Conservation (phyloP, 2,797 vertebrate species). For the Mallotus villosus region DNA sequence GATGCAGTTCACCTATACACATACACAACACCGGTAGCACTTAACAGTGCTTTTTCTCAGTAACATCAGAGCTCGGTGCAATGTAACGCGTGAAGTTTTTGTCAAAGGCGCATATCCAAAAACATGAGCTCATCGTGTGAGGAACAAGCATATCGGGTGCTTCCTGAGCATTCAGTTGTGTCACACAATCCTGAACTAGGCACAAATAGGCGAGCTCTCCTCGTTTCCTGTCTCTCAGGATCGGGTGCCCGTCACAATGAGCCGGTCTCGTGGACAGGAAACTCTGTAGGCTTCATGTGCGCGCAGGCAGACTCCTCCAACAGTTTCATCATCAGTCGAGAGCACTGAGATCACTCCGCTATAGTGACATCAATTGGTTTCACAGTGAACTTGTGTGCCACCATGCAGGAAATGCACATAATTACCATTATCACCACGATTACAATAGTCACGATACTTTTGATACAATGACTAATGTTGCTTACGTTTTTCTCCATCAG, state of each 20-base stretch:
- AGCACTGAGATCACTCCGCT: constrained; percentile 6
- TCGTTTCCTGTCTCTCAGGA: constrained; percentile 53
- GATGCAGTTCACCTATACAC: not conserved
- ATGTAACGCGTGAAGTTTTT: not conserved
- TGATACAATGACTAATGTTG: not conserved
- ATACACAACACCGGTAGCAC: not conserved
- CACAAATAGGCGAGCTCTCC: constrained; percentile 56
- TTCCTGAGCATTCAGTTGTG: constrained; percentile 45
- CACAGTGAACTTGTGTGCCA: not conserved
- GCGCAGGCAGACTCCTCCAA: not conserved
- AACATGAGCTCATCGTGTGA: constrained; percentile 58
- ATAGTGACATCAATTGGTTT: constrained; percentile 1
- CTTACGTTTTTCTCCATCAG: not conserved
- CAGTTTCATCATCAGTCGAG: constrained; percentile 29
- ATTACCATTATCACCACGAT: not conserved
- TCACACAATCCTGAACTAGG: constrained; percentile 55
- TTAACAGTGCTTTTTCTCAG: constrained; percentile 13
- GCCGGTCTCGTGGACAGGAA: constrained; percentile 52
- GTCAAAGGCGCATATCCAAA: constrained; percentile 35
- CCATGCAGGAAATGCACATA: not conserved
- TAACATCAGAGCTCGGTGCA: constrained; percentile 27
- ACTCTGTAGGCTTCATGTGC: constrained; percentile 43
- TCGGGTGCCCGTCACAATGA: constrained; percentile 43
- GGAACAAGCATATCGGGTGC: constrained; percentile 59
- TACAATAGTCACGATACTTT: not conserved